phyloP scores from a whole-genome alignment of 64 coral and sea anemone genomes.

The Pocillopora verrucosa region DNA sequence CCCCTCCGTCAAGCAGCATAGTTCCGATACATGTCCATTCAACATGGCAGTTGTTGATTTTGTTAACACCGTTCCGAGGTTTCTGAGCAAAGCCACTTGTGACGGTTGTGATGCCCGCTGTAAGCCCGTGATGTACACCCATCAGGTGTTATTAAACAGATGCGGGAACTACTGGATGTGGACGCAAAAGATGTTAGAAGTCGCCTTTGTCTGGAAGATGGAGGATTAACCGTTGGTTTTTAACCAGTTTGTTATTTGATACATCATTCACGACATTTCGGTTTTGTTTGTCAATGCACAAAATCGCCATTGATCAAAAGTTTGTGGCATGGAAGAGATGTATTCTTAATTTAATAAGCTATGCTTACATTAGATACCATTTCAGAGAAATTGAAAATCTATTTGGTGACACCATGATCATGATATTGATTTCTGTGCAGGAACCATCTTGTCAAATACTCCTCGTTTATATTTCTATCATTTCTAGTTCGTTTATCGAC shows the following conservation, averaged over 20 bases:
- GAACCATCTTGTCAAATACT: no score
- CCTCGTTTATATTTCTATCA: no score
- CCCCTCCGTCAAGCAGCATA: background rate
- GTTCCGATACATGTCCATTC: background rate
- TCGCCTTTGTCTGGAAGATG: conserved; percentile 14
- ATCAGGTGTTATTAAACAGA: conserved; percentile 5
- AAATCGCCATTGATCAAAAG: no score
- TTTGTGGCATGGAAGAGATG: no score
- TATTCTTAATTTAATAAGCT: no score
- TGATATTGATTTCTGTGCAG: no score
- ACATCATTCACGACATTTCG: no score
- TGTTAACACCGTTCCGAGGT: background rate
- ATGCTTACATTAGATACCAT: no score
- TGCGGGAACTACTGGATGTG: background rate
- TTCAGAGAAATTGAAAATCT: no score
- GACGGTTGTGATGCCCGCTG: background rate
- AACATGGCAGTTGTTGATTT: background rate
- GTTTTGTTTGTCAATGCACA: no score
- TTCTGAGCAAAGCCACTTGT: conserved; percentile 18
- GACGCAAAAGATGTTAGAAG: background rate
- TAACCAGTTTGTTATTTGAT: background rate
- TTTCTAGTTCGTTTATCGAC: no score
- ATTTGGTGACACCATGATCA: no score
- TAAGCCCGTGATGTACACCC: conserved; percentile 25
- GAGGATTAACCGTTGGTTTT: background rate